phyloP scores from a whole-genome alignment of 2,888 invertebrate species.

The Lumbricus terrestris region DNA sequence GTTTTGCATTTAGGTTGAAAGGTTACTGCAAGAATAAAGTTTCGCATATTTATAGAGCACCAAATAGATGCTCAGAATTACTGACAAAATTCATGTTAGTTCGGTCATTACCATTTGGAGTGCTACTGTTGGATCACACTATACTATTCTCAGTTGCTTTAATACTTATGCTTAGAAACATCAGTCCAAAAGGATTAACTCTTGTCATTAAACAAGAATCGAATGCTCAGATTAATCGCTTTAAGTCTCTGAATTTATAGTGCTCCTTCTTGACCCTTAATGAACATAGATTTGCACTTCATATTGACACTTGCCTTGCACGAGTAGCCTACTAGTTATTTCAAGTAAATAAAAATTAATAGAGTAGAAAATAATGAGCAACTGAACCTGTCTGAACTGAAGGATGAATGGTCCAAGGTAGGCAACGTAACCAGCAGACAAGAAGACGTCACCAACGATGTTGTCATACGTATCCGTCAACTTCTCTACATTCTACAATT shows the following conservation, averaged over 20 bases:
- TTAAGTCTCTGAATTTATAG: too few species aligned
- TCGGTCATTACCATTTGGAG: neutral
- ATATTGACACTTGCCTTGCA: too few species aligned
- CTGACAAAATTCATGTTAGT: neutral
- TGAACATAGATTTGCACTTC: too few species aligned
- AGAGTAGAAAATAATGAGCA: too few species aligned
- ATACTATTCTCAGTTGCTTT: neutral
- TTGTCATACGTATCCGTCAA: conserved; percentile 56
- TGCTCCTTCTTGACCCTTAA: too few species aligned
- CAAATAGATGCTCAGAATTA: neutral
- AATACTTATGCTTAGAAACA: neutral
- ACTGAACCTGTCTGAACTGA: conserved; percentile 53
- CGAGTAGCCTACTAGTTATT: neutral
- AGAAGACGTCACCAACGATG: conserved; percentile 57
- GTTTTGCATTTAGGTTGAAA: neutral
- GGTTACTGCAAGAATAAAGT: neutral
- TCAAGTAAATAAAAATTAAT: too few species aligned
- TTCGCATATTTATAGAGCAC: neutral
- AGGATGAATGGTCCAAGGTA: conserved; percentile 58
- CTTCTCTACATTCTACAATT: conserved; percentile 49
- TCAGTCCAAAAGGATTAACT: neutral
- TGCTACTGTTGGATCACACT: neutral
- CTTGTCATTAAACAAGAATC: neutral
- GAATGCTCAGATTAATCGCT: neutral
- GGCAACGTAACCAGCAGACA: conserved; percentile 57